phyloP scores from a whole-genome alignment of 2,888 invertebrate species.

The Cerastoderma edule region DNA sequence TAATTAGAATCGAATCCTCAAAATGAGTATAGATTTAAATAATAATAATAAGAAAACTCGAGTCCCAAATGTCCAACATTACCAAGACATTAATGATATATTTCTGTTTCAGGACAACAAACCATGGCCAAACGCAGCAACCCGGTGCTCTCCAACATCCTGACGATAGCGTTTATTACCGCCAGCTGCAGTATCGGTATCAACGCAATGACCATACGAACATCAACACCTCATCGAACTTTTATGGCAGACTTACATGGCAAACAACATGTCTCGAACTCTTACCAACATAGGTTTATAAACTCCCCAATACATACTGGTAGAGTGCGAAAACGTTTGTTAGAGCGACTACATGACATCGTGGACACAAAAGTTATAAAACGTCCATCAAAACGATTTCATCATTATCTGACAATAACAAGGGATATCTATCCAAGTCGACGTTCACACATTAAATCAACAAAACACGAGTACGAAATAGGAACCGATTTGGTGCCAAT shows the following conservation, averaged over 20 bases:
- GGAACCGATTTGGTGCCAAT: conserved; percentile 2
- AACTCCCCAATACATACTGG: background rate
- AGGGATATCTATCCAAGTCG: conserved; percentile 9
- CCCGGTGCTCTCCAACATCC: background rate
- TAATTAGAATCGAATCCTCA: too few species aligned
- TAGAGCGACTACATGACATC: background rate
- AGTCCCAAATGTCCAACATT: too few species aligned
- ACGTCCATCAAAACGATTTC: conserved; percentile 11
- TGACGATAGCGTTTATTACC: background rate
- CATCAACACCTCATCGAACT: background rate
- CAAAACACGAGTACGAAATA: background rate
- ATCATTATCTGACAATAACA: conserved; percentile 7
- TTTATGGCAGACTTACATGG: background rate
- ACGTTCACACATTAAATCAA: background rate
- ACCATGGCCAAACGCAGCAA: background rate
- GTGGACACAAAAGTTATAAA: too few species aligned
- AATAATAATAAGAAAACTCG: too few species aligned
- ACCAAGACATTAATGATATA: too few species aligned
- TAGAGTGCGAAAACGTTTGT: background rate
- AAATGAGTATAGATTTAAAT: too few species aligned
- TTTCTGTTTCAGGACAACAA: background rate
- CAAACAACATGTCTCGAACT: background rate
- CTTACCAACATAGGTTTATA: too few species aligned
- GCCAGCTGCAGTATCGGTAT: background rate
- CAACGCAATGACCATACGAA: background rate